phyloP scores from a whole-genome alignment of 2,797 vertebrate species.

The Meda fulgida region DNA sequence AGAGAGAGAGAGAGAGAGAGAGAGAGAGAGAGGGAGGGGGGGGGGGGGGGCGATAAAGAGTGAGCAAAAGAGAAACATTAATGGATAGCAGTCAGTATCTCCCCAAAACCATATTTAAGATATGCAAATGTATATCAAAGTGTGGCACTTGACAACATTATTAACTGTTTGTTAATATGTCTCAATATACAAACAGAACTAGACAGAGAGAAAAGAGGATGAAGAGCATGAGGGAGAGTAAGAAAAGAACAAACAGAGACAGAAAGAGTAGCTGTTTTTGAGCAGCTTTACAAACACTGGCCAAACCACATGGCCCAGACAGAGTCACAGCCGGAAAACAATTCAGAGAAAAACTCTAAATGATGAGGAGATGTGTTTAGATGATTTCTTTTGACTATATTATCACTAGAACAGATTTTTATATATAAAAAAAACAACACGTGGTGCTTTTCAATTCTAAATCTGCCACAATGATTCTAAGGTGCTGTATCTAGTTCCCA shows the following conservation, averaged over 20 bases:
- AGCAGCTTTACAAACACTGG: conserved; percentile 12
- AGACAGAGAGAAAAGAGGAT: conserved; percentile 40
- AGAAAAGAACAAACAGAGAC: conserved; percentile 11
- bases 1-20: neutral
- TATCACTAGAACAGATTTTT: neutral
- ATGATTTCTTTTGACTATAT: neutral
- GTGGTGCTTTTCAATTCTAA: neutral
- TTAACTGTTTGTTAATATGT: conserved; percentile 77
- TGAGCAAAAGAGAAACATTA: conserved; percentile 30
- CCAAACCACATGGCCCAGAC: neutral
- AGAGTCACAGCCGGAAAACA: neutral
- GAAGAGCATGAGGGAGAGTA: conserved; percentile 16
- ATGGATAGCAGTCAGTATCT: conserved; percentile 64
- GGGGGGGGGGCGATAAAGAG: conserved; percentile 26
- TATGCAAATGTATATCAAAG: conserved; percentile 75
- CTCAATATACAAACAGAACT: conserved; percentile 68
- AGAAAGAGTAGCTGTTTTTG: conserved; percentile 10
- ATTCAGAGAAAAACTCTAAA: neutral
- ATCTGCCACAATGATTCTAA: neutral
- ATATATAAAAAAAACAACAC: neutral
- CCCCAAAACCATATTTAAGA: conserved; percentile 67
- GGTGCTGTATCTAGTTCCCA: neutral
- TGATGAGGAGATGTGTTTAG: neutral
- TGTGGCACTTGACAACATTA: conserved; percentile 73
- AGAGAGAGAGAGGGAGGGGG: neutral